Percentiles rank a stretch among this genome's conserved stretches.
phyloP scores from a whole-genome alignment of 2,113 vertebrate genomes.

The Corythaeola cristata region DNA sequence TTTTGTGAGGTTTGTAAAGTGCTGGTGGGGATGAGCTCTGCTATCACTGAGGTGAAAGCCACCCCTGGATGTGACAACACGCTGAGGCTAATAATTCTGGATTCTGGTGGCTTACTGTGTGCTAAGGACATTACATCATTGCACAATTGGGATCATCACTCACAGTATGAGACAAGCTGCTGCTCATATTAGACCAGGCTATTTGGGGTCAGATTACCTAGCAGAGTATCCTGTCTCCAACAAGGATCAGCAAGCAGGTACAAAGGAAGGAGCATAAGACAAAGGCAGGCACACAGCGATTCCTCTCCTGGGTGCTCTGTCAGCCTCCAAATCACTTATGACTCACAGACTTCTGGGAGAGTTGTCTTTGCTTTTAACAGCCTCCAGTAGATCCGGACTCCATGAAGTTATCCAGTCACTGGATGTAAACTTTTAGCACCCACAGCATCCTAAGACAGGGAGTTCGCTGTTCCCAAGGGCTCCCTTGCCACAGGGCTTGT shows the following conservation, averaged over 20 bases:
- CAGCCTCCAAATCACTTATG: background rate
- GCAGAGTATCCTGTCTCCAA: background rate
- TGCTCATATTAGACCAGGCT: background rate
- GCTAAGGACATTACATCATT: background rate
- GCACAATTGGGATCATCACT: background rate
- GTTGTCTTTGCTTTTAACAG: background rate
- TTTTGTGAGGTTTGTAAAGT: background rate
- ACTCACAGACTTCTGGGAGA: background rate
- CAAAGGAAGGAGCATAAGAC: background rate
- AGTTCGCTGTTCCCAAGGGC: fast-evolving
- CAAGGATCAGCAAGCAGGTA: background rate
- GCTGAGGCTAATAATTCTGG: background rate
- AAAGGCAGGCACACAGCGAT: background rate
- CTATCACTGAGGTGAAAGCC: background rate
- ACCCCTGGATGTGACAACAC: background rate
- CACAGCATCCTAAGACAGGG: background rate
- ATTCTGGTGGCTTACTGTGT: background rate
- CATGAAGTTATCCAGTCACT: background rate
- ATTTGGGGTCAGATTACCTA: background rate
- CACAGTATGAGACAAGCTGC: background rate
- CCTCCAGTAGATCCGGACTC: background rate
- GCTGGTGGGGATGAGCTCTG: background rate
- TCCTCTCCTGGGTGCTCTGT: background rate
- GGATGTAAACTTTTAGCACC: background rate
- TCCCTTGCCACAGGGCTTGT: background rate